Base-by-base conservation (phyloP, 2,888 invertebrate genomes). In the Synanthedon andrenaeformis region DNA sequence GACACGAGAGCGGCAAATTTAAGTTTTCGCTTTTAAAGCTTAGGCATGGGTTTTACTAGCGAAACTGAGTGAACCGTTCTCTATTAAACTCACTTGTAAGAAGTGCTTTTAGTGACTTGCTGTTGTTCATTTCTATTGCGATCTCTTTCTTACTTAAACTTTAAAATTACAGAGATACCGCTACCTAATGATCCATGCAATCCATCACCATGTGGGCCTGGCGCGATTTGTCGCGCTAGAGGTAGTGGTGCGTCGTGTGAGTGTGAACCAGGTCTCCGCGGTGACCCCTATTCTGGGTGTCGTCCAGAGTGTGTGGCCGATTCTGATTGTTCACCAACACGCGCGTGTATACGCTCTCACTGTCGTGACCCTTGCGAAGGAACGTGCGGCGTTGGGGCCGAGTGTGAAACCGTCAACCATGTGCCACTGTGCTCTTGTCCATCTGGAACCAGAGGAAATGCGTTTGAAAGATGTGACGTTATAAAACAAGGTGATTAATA, bases 251-350 rank as follows among this genome's bases (percentile, higher is more conserved):
- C 94, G 0, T 89, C 90, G 53, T 96, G 96, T 68, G 89, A 90
- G 54, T 96, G 95, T 76, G 81, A 92, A 54, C 89, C 90, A 41
- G 92, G 92, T 55, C 91, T 93, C 62, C 90, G 90, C 59, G 94
- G 94, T 19, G 93, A 93, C 75, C 94, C 94, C 0, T 92, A 93
- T 70, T 90, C 92, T 58, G 91, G 90, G 49, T 94, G 94, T 68
- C 89, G 93, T 60, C 96, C 96, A 0, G 96, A 96, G 76, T 96
- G 96, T 75, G 88, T 96, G 3, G 92, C 94, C 53, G 96, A 96
- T 70, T 92, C 93, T n/a, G 96, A 96, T 65, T 97, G 96, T 77
- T 90, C 94, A 0, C 90, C 93, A 54, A 91, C 94, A 60, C 91
- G 92, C 62, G 92, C 94, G 1, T 96, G 96, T 69, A 92, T 93